phyloP scores from a whole-genome alignment of 2,797 vertebrate genomes.

The Pipistrellus kuhlii region DNA sequence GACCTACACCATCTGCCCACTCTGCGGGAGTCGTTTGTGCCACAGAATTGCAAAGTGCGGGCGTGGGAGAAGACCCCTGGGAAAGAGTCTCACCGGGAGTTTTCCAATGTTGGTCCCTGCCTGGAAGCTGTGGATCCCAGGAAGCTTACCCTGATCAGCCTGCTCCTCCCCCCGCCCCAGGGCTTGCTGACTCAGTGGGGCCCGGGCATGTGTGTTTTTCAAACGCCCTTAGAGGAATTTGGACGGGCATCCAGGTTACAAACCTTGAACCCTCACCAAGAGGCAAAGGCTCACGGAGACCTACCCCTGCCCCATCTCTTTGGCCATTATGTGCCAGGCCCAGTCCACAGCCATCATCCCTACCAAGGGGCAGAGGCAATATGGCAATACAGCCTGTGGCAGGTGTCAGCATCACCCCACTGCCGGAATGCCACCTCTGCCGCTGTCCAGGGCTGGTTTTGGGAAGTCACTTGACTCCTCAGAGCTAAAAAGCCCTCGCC shows the following conservation, averaged over 20 bases:
- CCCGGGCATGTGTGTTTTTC: neutral
- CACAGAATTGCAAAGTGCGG: neutral
- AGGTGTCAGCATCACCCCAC: accelerated
- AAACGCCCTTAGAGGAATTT: neutral
- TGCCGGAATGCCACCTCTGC: neutral
- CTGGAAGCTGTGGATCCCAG: too few relatives aligned
- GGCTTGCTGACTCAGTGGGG: neutral
- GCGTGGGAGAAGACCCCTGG: neutral
- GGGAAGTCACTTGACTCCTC: too few relatives aligned
- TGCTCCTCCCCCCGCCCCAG: neutral
- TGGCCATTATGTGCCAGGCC: neutral
- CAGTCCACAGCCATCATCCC: accelerated
- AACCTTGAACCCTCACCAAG: neutral
- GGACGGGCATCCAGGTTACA: too few relatives aligned
- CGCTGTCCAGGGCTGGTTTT: neutral
- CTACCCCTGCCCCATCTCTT: accelerated
- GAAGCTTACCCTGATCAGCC: neutral
- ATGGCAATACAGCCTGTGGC: accelerated
- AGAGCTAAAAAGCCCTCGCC: accelerated
- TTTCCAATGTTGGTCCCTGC: neutral
- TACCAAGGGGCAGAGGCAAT: neutral
- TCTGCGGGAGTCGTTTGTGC: accelerated
- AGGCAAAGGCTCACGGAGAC: neutral
- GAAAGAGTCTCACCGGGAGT: accelerated
- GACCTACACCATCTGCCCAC: neutral